A percentile compares a stretch with the other conserved stretches of the same genome.
These are phyloP conservation scores for Spongia lamella DNA, from an alignment of 37 sponge, comb jelly and placozoan species.

Conservation along the genomic window DNA sequence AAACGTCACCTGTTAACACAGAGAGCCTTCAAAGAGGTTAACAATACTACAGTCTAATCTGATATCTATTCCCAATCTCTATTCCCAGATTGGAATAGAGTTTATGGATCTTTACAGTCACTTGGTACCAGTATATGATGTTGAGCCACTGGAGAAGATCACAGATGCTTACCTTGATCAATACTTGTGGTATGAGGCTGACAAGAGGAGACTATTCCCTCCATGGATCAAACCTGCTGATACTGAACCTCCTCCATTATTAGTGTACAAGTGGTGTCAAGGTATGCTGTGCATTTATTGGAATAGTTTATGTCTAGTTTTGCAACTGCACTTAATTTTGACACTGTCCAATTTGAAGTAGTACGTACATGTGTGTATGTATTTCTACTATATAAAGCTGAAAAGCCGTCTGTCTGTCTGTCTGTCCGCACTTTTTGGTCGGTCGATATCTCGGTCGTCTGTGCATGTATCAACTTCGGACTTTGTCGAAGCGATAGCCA, in stretches of 20 bases:
- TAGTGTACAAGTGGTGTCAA: slow-evolving; percentile 99
- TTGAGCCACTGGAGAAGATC: slow-evolving; percentile 99
- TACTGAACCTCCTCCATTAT: slow-evolving; percentile 95
- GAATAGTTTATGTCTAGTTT: too few species aligned
- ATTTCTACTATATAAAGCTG: too few species aligned
- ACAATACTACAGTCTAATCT: not conserved
- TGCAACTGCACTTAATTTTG: too few species aligned
- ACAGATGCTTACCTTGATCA: slow-evolving; percentile 99
- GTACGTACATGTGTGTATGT: too few species aligned
- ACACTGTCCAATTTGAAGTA: too few species aligned
- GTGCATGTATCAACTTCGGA: too few species aligned
- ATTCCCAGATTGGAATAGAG: slow-evolving; percentile 85
- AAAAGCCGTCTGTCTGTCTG: too few species aligned
- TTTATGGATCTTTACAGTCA: slow-evolving; percentile 99
- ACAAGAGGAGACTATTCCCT: slow-evolving; percentile 96
- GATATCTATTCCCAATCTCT: not conserved
- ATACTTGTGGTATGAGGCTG: slow-evolving; percentile 99
- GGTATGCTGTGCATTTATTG: too few species aligned
- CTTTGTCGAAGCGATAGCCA: too few species aligned
- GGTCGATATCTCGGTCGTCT: too few species aligned
- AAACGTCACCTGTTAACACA: slow-evolving; percentile 97
- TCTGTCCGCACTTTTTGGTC: too few species aligned
- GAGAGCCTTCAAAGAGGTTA: slow-evolving; percentile 96
- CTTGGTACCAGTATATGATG: slow-evolving; percentile 94
- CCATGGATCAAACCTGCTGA: slow-evolving; percentile 99